Base-by-base conservation (phyloP, 1,140 invertebrate species). In the Solenopsis fugax region DNA sequence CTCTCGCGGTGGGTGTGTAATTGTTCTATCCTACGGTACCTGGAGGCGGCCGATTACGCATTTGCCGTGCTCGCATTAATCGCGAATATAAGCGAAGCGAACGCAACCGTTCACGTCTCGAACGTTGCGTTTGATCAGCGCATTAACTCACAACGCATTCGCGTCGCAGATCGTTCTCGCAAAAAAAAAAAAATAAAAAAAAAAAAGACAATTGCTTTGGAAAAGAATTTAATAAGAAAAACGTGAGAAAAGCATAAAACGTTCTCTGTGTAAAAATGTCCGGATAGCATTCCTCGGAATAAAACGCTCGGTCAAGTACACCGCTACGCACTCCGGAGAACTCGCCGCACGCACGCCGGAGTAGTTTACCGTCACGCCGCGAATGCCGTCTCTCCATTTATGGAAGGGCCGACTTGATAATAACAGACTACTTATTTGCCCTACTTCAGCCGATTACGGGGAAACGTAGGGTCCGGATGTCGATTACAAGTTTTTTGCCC, bases 361-460 rank as follows among this genome's bases (percentile, higher is more conserved):
- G 67, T 86, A 73, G 52, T 60, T 65, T 52, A 81, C 54, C 86
- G 89, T 88, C 76, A 86, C 87, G 62, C 76, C 78, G 82, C 87
- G 78, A 90, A 91, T 91, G 90, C 89, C 76, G 90, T 91, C 90
- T 90, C 90, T 90, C 90, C 90, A 87, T 91, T 91, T 91, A 91
- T 87, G 90, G 90, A 88, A 90, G 87, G 87, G 78, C 69, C 87
- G 89, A 88, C 87, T 90, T 91, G 90, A 91, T 90, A 91, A 91
- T 91, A 90, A 91, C 75, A 89, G 88, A 89, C 85, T 91, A 65
- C 90, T 88, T 87, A 90, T 82, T 91, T 90, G 89, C 84, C 89
- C 90, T 90, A 91, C 90, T 91, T 91, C 76, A 65, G 24, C 12
- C 52, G 48, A 62, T 48, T 76, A n/a, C 69, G 73, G 50, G 82